Base-by-base conservation (phyloP, 2,888 invertebrate genomes). In the Glyphotaelius pellucidus region DNA sequence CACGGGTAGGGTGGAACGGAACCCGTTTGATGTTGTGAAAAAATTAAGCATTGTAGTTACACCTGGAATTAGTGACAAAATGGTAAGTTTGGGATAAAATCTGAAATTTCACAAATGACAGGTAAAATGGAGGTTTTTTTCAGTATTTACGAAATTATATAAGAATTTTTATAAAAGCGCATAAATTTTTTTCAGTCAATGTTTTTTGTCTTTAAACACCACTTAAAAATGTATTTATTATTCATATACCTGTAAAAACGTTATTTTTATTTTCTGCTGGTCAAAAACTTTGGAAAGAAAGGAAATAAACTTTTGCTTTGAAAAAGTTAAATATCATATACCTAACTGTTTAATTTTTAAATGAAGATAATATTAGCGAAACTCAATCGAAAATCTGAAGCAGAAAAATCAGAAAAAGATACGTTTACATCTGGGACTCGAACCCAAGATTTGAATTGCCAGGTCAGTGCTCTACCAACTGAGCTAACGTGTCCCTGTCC, bases 31-130 rank as follows among this genome's bases (percentile, higher is more conserved):
- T 95, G 99, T 99, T 94, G 99, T 99, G 97, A 99, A 99, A 97
- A 99, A 99, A 97, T 99, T 99, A 97, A 99, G 97, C 99, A 99
- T 99, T 95, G 99, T 99, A 94, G 99, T 99, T 95, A 99, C 99
- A 96, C 99, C 99, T 98, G 96, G 94, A 95, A 95, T 42, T 32
- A 30, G 38, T 67, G 9, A 67, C 67, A 67, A 67, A 67, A 5
- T 67, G 67, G 67, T 67, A 67, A 67, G 67, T 67, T 67, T 25
- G 2, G 67, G 67, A 25, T 11, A 67, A 2, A 67, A 67, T 25
- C 25, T n/a, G 11, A 67, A 67, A 25, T 67, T 9, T 19, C 2
- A 25, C 25, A 25, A 67, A 25, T 7, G 5, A 25, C 19, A 67
- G 2, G 5, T 67, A 67, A 67, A 67, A 67, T 7, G 5, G 0